Evolutionary conservation across 2,888 invertebrate genomes (phyloP).

Genomic region (Amorpha juglandis): DNA sequence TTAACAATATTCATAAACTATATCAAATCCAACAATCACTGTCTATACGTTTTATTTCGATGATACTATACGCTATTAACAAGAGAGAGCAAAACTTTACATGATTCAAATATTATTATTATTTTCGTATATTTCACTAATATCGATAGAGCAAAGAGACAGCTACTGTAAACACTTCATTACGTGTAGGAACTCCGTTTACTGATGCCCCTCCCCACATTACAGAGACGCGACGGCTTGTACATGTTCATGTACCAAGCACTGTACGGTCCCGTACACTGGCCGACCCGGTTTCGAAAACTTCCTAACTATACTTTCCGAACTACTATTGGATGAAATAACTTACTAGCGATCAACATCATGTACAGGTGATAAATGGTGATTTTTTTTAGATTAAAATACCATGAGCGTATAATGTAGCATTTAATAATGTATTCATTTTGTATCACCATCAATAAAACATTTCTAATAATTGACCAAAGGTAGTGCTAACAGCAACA

Average conservation of each 20-base stretch:
- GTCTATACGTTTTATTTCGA: constrained; percentile 77
- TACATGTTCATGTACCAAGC: neutral
- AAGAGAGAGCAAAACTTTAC: constrained; percentile 79
- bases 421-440: constrained; percentile 39
- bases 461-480: constrained; percentile 82
- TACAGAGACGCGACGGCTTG: constrained; percentile 25
- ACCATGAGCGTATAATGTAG: constrained; percentile 56
- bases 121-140: constrained; percentile 58
- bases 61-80: constrained; percentile 82
- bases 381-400: constrained; percentile 62
- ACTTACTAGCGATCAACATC: constrained; percentile 13
- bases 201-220: constrained; percentile 35
- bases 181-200: constrained; percentile 67
- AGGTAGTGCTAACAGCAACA: constrained; percentile 79
- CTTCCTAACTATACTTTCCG: neutral
- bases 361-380: constrained; percentile 4
- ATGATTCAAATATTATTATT: constrained; percentile 51
- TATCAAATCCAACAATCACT: constrained; percentile 85
- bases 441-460: constrained; percentile 71
- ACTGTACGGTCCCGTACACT: neutral
- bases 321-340: constrained; percentile 13
- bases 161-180: constrained; percentile 53
- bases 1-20: constrained; percentile 85
- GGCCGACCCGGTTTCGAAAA: neutral
- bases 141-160: constrained; percentile 58